Conservation (phyloP, 2,797 vertebrate genomes). For the Knipowitschia caucasica region DNA sequence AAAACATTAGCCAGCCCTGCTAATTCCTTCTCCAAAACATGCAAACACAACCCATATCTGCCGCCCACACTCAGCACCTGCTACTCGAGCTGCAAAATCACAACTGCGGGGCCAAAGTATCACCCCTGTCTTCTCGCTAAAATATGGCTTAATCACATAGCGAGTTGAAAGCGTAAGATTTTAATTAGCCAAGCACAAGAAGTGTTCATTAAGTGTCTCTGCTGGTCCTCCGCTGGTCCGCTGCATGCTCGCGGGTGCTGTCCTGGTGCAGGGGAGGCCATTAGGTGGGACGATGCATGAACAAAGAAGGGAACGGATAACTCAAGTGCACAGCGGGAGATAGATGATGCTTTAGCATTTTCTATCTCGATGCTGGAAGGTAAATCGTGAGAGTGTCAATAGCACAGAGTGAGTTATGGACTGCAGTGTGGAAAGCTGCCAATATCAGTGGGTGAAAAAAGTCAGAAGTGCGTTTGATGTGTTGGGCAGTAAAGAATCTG, state of each 20-base stretch:
- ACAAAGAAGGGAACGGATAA: slow-evolving; percentile 38
- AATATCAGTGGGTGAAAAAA: slow-evolving; percentile 7
- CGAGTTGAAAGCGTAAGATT: slow-evolving; percentile 47
- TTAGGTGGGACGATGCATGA: slow-evolving; percentile 35
- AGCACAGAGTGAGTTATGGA: not conserved
- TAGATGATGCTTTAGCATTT: slow-evolving; percentile 27
- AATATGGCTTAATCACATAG: slow-evolving; percentile 57
- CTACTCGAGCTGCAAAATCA: slow-evolving; percentile 30
- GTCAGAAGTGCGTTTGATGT: not conserved
- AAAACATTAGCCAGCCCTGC: not conserved
- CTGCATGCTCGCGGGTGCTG: slow-evolving; percentile 48
- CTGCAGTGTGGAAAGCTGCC: not conserved
- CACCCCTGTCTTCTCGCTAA: slow-evolving; percentile 35
- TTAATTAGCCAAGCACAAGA: slow-evolving; percentile 65
- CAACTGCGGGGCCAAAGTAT: slow-evolving; percentile 33
- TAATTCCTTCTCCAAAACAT: slow-evolving; percentile 1
- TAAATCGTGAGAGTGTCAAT: slow-evolving; percentile 17
- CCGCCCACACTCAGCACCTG: slow-evolving; percentile 28
- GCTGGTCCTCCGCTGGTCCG: slow-evolving; percentile 44
- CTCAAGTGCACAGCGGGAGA: slow-evolving; percentile 40
- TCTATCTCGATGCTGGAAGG: slow-evolving; percentile 4
- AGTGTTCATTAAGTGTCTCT: slow-evolving; percentile 64
- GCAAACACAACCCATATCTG: slow-evolving; percentile 13
- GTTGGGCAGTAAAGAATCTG: not conserved
- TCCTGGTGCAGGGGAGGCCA: slow-evolving; percentile 40